Evolutionary conservation across 2,888 invertebrate genomes (phyloP).

Genomic region (Diaprepes abbreviatus): DNA sequence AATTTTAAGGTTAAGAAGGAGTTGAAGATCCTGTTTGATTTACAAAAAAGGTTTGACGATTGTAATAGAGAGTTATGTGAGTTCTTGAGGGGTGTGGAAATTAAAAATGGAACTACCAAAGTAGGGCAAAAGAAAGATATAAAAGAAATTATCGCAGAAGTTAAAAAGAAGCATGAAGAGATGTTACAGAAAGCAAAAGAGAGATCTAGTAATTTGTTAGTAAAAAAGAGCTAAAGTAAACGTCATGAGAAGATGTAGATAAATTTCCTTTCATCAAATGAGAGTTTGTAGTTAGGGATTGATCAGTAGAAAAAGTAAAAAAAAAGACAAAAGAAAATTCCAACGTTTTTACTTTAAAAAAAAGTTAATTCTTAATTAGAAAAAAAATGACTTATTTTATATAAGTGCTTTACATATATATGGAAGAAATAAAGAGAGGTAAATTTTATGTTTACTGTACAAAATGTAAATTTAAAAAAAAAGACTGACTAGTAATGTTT

Average conservation of each 20-base stretch:
- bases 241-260: too few relatives aligned
- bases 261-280: too few relatives aligned
- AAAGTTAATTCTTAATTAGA: too few relatives aligned
- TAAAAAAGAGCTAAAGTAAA: conserved; percentile 14
- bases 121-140: conserved; percentile 34
- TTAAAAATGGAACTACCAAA: conserved; percentile 18
- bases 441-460: not conserved
- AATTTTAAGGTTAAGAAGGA: conserved; percentile 63
- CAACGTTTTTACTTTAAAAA: too few relatives aligned
- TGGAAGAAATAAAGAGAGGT: conserved; percentile 19
- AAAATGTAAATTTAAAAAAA: conserved; percentile 7
- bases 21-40: conserved; percentile 65
- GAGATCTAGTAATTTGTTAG: conserved; percentile 22
- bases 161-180: conserved; percentile 52
- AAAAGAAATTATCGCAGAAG: conserved; percentile 52
- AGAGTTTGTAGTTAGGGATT: too few relatives aligned
- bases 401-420: too few relatives aligned
- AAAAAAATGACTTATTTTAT: too few relatives aligned
- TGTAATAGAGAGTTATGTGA: conserved; percentile 54
- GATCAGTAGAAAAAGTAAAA: too few relatives aligned
- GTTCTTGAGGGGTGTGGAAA: conserved; percentile 29
- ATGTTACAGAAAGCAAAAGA: conserved; percentile 49
- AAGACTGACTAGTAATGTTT: not conserved
- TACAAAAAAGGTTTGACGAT: conserved; percentile 59
- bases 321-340: too few relatives aligned